These are phyloP conservation scores for Cottoperca gobio DNA, from an alignment of 2,797 vertebrate species.

Conservation along the genomic window DNA sequence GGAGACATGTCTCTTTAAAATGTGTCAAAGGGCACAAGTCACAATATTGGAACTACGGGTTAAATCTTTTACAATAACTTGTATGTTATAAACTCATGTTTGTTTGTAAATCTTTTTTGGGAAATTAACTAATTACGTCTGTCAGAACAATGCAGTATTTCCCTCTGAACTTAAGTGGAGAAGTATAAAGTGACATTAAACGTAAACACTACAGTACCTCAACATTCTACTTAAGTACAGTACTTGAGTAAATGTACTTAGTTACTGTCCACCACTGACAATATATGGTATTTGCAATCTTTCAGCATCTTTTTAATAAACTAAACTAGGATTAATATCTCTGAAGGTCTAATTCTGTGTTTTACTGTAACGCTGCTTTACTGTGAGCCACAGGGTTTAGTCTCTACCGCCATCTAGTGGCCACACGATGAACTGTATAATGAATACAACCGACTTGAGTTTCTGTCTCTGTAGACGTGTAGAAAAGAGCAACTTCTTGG, in stretches of 20 bases:
- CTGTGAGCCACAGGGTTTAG: background rate
- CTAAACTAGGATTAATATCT: background rate
- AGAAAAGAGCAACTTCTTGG: background rate
- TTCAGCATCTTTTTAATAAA: slow-evolving; percentile 1
- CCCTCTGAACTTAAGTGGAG: no score
- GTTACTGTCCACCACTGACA: background rate
- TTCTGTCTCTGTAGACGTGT: background rate
- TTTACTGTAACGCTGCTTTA: background rate
- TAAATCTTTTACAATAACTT: no score
- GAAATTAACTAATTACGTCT: no score
- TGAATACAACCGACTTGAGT: background rate
- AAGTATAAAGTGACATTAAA: no score
- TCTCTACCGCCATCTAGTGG: slow-evolving; percentile 74
- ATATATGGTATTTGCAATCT: background rate
- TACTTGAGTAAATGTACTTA: background rate
- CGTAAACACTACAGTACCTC: no score
- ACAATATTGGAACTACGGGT: no score
- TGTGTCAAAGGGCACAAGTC: no score
- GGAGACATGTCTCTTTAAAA: no score
- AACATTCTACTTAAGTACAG: background rate
- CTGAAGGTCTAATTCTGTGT: background rate
- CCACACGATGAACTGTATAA: background rate
- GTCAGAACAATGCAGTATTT: no score
- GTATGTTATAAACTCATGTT: no score
- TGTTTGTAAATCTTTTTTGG: no score